These are phyloP conservation scores for Flexamia atlantica DNA, from an alignment of 2,888 invertebrate genomes.

Conservation along the genomic window DNA sequence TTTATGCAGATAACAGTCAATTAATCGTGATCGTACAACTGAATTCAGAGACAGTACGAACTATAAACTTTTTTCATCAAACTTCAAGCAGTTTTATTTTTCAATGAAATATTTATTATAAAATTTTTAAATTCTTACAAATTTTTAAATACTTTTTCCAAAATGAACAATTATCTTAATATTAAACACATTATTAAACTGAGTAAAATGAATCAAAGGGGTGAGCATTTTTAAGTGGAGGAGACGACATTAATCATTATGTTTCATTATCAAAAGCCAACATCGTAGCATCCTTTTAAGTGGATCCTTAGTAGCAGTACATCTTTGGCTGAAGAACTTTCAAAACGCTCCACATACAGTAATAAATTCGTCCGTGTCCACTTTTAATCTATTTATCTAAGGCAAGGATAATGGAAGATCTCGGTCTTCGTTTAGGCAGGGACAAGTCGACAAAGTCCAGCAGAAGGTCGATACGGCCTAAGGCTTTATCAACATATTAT, in stretches of 20 bases:
- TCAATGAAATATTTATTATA: too few relatives aligned
- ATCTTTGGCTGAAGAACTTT: conserved; percentile 2
- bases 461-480: not conserved
- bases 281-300: too few relatives aligned
- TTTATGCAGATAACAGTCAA: not conserved
- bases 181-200: too few relatives aligned
- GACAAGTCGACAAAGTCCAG: not conserved
- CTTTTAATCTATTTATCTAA: not conserved
- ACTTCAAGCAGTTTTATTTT: too few relatives aligned
- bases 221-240: too few relatives aligned
- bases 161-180: too few relatives aligned
- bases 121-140: too few relatives aligned
- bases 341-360: not conserved
- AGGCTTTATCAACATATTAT: conserved; percentile 74
- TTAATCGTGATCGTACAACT: not conserved
- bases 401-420: conserved; percentile 2
- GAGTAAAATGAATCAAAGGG: too few relatives aligned
- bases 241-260: not conserved
- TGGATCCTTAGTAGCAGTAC: not conserved
- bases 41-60: too few relatives aligned
- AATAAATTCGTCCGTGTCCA: not conserved
- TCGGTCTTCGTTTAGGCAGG: not conserved
- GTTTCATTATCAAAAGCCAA: not conserved
- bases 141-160: too few relatives aligned
- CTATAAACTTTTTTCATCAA: too few relatives aligned